Base-by-base conservation (phyloP, 2,113 vertebrate species). In the Ageneiosus marmoratus region DNA sequence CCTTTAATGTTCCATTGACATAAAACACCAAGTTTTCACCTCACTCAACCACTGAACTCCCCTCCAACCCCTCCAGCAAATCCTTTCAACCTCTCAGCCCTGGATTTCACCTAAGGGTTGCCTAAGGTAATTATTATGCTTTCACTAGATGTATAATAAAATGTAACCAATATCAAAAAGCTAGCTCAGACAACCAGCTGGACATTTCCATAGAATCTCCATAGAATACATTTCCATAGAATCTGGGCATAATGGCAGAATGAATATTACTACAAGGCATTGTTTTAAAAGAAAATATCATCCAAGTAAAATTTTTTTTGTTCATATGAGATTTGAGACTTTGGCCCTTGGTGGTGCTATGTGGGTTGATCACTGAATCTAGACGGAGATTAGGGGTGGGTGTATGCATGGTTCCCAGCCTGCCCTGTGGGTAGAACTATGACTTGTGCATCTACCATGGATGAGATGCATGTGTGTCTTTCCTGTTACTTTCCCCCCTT, bases 141-240 rank as follows among this genome's bases (percentile, higher is more conserved):
- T 74, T 75, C 34, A 53, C 29, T 18, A 53, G 50, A 75, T 53
- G 73, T 53, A 16, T 53, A 75, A 75, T 75, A 51, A 75, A 34
- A 34, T 34, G 5, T 75, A 75, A 75, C 48, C 27, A 75, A 32
- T 2, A 53, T 34, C 29, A 51, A 53, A 74, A 32, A 20, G 46
- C 15, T 51, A 10, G 46, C 46, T 74, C 11, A 74, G 51, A 32
- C 48, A 74, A 48, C 44, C 44, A 73, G 29, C 24, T 74, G 48
- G 8, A 15, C 72, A 51, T 75, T 73, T 27, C 18, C 27, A 53
- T 27, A 75, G 11, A 75, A 22, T n/a, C n/a, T n/a, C n/a, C n/a
- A n/a, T n/a, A n/a, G n/a, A 16, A 53, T 75, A 3, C n/a, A 34
- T 51, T 1, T 34, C 48, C 16, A 75, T 34, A 32, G 72, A 53